A percentile compares a stretch with the other conserved stretches of the same genome.
phyloP scores from a whole-genome alignment of 2,888 invertebrate genomes.

The Pyrgus malvae region DNA sequence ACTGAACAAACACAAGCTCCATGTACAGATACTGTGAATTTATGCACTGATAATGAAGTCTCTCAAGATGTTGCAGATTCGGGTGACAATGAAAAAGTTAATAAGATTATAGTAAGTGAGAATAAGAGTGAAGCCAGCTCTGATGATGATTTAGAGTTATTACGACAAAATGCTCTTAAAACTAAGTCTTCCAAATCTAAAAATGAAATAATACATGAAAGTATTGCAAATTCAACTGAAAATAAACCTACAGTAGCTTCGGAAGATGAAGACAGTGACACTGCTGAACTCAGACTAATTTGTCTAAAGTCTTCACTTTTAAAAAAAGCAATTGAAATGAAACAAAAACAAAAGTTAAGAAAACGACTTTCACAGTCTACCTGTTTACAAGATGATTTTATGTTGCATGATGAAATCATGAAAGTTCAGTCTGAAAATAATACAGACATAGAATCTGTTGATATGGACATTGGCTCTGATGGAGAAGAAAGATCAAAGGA shows the following conservation, averaged over 20 bases:
- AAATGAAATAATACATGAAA: slow-evolving; percentile 32
- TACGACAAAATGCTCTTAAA: slow-evolving; percentile 70
- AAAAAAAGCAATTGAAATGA: slow-evolving; percentile 84
- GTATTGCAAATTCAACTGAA: slow-evolving; percentile 31
- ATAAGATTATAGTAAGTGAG: slow-evolving; percentile 15
- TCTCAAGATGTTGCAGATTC: slow-evolving; percentile 44
- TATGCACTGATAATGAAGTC: slow-evolving; percentile 44
- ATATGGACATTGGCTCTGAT: slow-evolving; percentile 78
- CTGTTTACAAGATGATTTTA: slow-evolving; percentile 54
- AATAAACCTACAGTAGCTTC: slow-evolving; percentile 43
- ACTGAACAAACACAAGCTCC: slow-evolving; percentile 33
- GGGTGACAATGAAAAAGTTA: neutral
- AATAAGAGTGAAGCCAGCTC: slow-evolving; percentile 51
- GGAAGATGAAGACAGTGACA: slow-evolving; percentile 83
- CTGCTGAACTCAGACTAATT: slow-evolving; percentile 83
- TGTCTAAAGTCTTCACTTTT: slow-evolving; percentile 86
- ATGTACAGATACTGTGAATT: slow-evolving; percentile 36
- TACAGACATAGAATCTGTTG: slow-evolving; percentile 76
- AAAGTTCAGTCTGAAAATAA: slow-evolving; percentile 55
- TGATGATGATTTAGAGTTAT: slow-evolving; percentile 72
- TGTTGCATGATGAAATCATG: slow-evolving; percentile 41
- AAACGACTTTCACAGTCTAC: slow-evolving; percentile 62
- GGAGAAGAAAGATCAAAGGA: slow-evolving; percentile 63
- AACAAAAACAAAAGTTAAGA: slow-evolving; percentile 66
- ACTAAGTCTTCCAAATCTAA: slow-evolving; percentile 59